A percentile compares a stretch with the other conserved stretches of the same genome.
Evolutionary conservation across 2,113 vertebrate species (phyloP).

Genomic region (Chloropsis cyanopogon): DNA sequence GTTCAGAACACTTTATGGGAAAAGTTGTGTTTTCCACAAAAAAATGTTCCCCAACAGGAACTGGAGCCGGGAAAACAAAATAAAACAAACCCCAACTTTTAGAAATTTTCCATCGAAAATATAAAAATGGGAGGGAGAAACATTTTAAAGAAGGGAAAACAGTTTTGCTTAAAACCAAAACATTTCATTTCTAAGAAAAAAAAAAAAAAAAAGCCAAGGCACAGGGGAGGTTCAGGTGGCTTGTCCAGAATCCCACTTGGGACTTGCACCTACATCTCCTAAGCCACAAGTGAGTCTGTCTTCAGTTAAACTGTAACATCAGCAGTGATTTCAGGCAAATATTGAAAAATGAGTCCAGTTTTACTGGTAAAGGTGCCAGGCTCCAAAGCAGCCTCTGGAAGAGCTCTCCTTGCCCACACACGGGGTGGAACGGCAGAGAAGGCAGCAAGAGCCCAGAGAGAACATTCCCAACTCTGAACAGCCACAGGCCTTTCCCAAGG

Average conservation of each 20-base stretch:
- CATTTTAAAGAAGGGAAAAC: not conserved
- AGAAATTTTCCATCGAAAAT: constrained; percentile 7
- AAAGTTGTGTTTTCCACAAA: not conserved
- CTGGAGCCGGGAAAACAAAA: not conserved
- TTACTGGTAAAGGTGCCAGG: not conserved
- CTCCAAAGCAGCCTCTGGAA: not conserved
- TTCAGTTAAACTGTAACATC: not conserved
- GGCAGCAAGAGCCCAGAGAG: not conserved
- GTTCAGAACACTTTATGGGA: constrained; percentile 20
- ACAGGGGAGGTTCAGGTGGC: not conserved
- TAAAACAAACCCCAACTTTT: not conserved
- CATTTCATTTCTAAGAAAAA: not conserved
- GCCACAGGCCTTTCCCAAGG: not conserved
- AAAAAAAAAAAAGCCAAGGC: not conserved
- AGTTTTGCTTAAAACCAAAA: not conserved
- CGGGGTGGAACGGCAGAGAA: not conserved
- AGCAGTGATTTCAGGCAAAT: constrained; percentile 19
- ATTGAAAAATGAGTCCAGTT: not conserved
- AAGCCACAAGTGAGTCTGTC: constrained; percentile 25
- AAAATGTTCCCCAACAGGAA: not conserved
- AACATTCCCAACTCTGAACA: not conserved
- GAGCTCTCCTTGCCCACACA: not conserved
- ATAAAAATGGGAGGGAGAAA: not conserved
- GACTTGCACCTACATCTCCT: constrained; percentile 27
- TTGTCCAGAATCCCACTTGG: not conserved